Conservation (phyloP, 2,888 invertebrate genomes). For the Celastrina argiolus region DNA sequence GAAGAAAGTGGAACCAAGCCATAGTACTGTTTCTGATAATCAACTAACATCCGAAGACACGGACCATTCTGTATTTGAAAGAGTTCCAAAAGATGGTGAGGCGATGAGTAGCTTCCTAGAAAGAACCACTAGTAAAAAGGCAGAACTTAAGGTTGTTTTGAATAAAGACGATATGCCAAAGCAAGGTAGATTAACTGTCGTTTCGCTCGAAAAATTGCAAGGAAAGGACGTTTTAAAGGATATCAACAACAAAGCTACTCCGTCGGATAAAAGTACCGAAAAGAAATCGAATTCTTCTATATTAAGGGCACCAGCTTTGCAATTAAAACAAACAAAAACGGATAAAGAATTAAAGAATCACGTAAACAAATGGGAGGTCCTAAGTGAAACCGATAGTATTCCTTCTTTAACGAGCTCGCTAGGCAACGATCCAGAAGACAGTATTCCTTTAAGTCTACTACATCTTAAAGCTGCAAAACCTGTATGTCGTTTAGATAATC, state of each 20-base stretch:
- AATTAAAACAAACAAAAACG: constrained; percentile 60
- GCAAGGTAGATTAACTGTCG: constrained; percentile 78
- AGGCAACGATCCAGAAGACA: constrained; percentile 77
- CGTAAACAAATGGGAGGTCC: constrained; percentile 76
- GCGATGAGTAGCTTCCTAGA: constrained; percentile 82
- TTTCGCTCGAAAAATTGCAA: constrained; percentile 79
- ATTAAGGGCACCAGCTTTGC: constrained; percentile 64
- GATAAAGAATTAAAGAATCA: constrained; percentile 65
- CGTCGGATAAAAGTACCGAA: constrained; percentile 41
- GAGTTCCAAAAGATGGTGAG: constrained; percentile 84
- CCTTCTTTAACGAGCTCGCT: constrained; percentile 71
- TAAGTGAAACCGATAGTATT: constrained; percentile 79
- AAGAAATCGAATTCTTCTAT: constrained; percentile 60
- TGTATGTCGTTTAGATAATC: constrained; percentile 51
- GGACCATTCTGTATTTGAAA: constrained; percentile 78
- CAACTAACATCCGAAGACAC: constrained; percentile 62
- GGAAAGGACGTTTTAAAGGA: constrained; percentile 57
- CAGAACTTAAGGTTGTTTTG: constrained; percentile 68
- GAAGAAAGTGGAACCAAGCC: constrained; percentile 75
- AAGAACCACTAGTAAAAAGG: constrained; percentile 70
- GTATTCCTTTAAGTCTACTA: constrained; percentile 74
- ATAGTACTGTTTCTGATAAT: constrained; percentile 52
- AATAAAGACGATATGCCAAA: constrained; percentile 73
- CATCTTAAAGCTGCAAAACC: constrained; percentile 61
- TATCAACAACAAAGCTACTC: constrained; percentile 44